A percentile compares a stretch with the other conserved stretches of the same genome.
Conservation (phyloP, 2,797 vertebrate genomes). For the Gymnodraco acuticeps region DNA sequence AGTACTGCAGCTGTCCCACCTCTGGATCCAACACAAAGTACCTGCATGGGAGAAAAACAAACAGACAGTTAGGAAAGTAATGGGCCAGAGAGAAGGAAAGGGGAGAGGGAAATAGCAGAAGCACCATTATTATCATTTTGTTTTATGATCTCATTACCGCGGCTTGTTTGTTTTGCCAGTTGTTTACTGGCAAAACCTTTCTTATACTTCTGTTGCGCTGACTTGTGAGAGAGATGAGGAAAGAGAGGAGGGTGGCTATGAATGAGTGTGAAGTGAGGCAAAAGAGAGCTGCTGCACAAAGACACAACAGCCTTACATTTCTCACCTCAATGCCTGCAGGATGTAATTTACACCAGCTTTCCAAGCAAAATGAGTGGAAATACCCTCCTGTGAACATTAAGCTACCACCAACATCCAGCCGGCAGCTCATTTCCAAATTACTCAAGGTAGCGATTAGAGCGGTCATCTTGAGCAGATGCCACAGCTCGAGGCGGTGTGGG, state of each 20-base stretch:
- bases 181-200: slow-evolving; percentile 38
- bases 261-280: slow-evolving; percentile 26
- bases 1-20: slow-evolving; percentile 93
- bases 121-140: slow-evolving; percentile 42
- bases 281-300: slow-evolving; percentile 27
- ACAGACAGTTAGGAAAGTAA: slow-evolving; percentile 44
- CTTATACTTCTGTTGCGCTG: slow-evolving; percentile 23
- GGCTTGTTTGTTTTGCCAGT: slow-evolving; percentile 3
- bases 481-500: slow-evolving; percentile 40
- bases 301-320: slow-evolving; percentile 25
- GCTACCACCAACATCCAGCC: slow-evolving; percentile 25
- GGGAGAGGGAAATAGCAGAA: slow-evolving; percentile 17
- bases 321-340: slow-evolving; percentile 34
- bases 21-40: slow-evolving; percentile 97
- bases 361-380: slow-evolving; percentile 27
- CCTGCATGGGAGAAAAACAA: slow-evolving; percentile 76
- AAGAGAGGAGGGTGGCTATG: not conserved
- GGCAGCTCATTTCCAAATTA: slow-evolving; percentile 44
- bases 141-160: slow-evolving; percentile 58
- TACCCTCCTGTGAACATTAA: slow-evolving; percentile 34
- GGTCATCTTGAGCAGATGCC: slow-evolving; percentile 45
- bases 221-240: slow-evolving; percentile 25
- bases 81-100: slow-evolving; percentile 28
- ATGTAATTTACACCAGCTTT: slow-evolving; percentile 40
- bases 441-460: slow-evolving; percentile 48